A percentile compares a stretch with the other conserved stretches of the same genome.
phyloP scores from a whole-genome alignment of 2,797 vertebrate species.

The Neopelma chrysocephalum region DNA sequence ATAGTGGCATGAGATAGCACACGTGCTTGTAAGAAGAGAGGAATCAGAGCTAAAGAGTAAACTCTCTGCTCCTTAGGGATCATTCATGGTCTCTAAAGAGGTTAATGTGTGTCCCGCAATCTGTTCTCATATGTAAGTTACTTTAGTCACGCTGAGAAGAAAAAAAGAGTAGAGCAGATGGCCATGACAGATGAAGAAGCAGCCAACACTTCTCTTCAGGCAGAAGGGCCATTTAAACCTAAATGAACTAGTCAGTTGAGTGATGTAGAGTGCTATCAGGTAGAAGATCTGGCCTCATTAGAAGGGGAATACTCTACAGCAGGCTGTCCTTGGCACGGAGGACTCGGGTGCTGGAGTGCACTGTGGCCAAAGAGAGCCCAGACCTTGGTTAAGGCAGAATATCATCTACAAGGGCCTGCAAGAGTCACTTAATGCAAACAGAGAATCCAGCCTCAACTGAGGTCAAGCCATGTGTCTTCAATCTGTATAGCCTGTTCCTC shows the following conservation, averaged over 20 bases:
- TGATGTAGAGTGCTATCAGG: conserved; percentile 24
- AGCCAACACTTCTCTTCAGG: conserved; percentile 44
- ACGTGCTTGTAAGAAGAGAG: not conserved
- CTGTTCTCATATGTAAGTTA: conserved; percentile 58
- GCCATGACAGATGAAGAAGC: conserved; percentile 65
- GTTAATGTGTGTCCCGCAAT: conserved; percentile 32
- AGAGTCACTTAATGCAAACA: not conserved
- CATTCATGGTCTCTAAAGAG: conserved; percentile 52
- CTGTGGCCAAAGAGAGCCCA: not conserved
- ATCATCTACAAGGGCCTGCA: not conserved
- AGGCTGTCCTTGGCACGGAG: not conserved
- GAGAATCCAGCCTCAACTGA: not conserved
- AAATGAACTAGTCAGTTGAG: conserved; percentile 51
- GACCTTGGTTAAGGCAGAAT: not conserved
- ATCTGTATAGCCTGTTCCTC: not conserved
- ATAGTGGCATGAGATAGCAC: not conserved
- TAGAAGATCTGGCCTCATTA: conserved; percentile 34
- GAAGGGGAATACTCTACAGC: not conserved
- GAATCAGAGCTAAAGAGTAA: not conserved
- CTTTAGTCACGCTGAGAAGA: conserved; percentile 50
- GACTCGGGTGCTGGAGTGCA: not conserved
- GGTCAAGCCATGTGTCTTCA: not conserved
- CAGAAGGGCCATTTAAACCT: conserved; percentile 55
- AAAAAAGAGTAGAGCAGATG: conserved; percentile 59
- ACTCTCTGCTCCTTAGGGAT: conserved; percentile 15